Evolutionary conservation across 2,113 vertebrate genomes (phyloP).

Genomic region (Sporophila hypoxantha): DNA sequence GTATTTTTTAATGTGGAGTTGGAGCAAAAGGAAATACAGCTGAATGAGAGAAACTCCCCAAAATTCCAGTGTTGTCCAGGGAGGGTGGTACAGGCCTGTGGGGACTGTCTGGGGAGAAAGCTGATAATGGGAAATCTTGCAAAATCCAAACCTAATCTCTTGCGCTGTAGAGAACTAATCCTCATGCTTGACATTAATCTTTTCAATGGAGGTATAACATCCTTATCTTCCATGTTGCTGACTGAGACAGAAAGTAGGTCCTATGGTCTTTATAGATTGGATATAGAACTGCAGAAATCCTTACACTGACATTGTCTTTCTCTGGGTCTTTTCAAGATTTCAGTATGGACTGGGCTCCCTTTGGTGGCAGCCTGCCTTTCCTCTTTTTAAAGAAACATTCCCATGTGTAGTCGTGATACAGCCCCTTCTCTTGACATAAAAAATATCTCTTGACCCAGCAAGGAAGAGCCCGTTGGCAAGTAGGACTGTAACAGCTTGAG

Average conservation of each 20-base stretch:
- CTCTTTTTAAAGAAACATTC: neutral
- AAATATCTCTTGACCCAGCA: neutral
- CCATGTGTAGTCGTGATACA: neutral
- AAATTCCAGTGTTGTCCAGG: neutral
- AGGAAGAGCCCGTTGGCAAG: neutral
- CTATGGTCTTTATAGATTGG: neutral
- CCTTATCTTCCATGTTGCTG: slow-evolving; percentile 36
- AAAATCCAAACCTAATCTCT: slow-evolving; percentile 45
- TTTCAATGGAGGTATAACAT: slow-evolving; percentile 22
- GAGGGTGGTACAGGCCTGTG: neutral
- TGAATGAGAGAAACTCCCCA: neutral
- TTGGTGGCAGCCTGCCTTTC: neutral
- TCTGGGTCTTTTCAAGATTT: neutral
- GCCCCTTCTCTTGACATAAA: neutral
- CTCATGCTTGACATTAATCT: slow-evolving; percentile 42
- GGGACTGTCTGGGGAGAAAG: neutral
- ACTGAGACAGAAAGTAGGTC: slow-evolving; percentile 28
- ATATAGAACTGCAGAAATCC: neutral
- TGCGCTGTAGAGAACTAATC: slow-evolving; percentile 36
- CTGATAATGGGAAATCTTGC: slow-evolving; percentile 27
- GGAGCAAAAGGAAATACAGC: neutral
- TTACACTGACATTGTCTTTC: neutral
- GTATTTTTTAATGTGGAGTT: neutral
- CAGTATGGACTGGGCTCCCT: neutral
- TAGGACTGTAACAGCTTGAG: neutral